Conservation (phyloP, 1,140 invertebrate species). For the Drosophila biarmipes region DNA sequence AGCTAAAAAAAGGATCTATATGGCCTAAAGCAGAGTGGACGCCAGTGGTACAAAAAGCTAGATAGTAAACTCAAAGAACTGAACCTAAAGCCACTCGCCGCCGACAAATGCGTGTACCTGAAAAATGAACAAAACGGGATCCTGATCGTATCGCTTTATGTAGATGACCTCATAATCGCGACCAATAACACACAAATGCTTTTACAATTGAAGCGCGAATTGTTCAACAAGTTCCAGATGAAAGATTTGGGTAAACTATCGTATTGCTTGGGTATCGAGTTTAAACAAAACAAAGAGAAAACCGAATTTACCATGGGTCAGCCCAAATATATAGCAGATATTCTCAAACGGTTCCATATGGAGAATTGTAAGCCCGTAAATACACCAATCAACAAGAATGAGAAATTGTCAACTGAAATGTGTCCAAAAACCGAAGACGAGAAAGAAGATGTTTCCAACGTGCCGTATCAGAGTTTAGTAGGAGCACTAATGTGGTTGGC, state of each 20-base stretch:
- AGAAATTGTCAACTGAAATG: constrained; percentile 6
- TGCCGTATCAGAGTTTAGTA: not conserved
- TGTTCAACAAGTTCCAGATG: no score
- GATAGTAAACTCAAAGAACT: constrained; percentile 4
- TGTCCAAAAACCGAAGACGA: constrained; percentile 5
- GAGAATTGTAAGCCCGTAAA: not conserved
- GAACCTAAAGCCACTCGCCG: constrained; percentile 4
- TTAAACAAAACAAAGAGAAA: no score
- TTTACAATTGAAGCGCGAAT: no score
- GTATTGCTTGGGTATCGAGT: no score
- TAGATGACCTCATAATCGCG: no score
- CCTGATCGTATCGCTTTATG: constrained; percentile 2
- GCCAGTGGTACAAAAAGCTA: constrained; percentile 8
- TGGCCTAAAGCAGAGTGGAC: constrained; percentile 1
- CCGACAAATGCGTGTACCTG: constrained; percentile 1
- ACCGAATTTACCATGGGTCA: no score
- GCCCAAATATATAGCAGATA: not conserved
- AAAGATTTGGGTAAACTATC: no score
- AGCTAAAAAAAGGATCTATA: constrained; percentile 1
- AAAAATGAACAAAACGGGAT: not conserved
- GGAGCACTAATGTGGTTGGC: constrained; percentile 1
- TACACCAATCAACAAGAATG: not conserved
- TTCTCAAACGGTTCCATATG: not conserved
- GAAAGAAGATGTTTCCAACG: not conserved
- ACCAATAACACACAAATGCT: no score